Conservation (phyloP, 2,797 vertebrate species). For the Champsocephalus gunnari region DNA sequence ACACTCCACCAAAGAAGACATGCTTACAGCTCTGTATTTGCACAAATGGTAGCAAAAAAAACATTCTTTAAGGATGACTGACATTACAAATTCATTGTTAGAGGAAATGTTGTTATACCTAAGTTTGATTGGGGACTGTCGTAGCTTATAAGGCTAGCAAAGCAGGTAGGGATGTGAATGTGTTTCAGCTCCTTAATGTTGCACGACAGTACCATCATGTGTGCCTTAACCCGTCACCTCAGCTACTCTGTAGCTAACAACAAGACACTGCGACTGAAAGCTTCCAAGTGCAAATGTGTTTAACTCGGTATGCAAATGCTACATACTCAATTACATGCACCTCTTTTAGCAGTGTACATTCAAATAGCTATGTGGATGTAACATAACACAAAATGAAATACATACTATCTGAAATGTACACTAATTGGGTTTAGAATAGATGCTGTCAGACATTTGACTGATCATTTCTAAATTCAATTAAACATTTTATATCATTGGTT, state of each 20-base stretch:
- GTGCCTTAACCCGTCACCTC: slow-evolving; percentile 29
- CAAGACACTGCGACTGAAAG: neutral
- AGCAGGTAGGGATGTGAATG: slow-evolving; percentile 37
- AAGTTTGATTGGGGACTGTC: slow-evolving; percentile 52
- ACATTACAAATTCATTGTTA: slow-evolving; percentile 41
- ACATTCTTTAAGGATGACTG: slow-evolving; percentile 52
- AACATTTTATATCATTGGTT: neutral
- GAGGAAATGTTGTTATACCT: slow-evolving; percentile 51
- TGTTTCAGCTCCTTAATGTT: slow-evolving; percentile 41
- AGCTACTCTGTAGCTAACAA: slow-evolving; percentile 19
- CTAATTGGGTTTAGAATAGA: neutral
- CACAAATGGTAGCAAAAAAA: slow-evolving; percentile 51
- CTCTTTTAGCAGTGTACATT: neutral
- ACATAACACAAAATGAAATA: neutral
- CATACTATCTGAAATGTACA: neutral
- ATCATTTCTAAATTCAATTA: neutral
- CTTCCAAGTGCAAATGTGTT: slow-evolving; percentile 14
- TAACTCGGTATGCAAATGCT: neutral
- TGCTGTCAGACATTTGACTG: neutral
- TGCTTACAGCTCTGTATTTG: slow-evolving; percentile 61
- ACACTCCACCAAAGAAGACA: slow-evolving; percentile 61
- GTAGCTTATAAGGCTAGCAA: slow-evolving; percentile 45
- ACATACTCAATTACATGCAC: neutral
- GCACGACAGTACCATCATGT: slow-evolving; percentile 33
- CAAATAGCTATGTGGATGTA: neutral